A percentile compares a stretch with the other conserved stretches of the same genome.
These are phyloP conservation scores for Harpalus rufipes DNA, from an alignment of 2,888 invertebrate genomes.

Conservation along the genomic window DNA sequence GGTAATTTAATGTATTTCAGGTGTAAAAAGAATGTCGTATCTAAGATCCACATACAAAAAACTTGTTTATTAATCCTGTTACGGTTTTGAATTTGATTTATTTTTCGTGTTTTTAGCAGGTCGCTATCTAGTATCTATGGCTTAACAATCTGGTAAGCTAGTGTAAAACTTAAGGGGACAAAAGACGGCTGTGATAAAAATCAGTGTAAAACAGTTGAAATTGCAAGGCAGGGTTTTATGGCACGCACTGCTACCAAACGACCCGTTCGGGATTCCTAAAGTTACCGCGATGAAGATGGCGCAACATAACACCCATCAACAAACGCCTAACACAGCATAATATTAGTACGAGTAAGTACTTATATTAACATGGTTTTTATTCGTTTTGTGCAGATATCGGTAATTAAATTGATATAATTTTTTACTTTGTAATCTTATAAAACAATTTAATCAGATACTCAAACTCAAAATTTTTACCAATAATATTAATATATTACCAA, in stretches of 20 bases:
- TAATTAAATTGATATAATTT: too few relatives aligned
- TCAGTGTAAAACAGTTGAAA: constrained; percentile 47
- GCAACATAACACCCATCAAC: too few relatives aligned
- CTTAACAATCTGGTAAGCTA: constrained; percentile 34
- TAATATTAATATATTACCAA: too few relatives aligned
- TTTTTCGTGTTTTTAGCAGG: constrained; percentile 21
- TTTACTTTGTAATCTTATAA: too few relatives aligned
- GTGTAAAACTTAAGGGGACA: constrained; percentile 45
- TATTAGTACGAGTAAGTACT: too few relatives aligned
- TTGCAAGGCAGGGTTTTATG: constrained; percentile 14
- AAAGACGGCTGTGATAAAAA: constrained; percentile 37
- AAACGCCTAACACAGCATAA: too few relatives aligned
- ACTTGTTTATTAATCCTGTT: neutral
- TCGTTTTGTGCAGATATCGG: too few relatives aligned
- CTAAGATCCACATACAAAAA: neutral
- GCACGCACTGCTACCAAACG: constrained; percentile 37
- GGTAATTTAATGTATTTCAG: too few relatives aligned
- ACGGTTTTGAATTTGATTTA: neutral
- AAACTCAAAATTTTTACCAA: too few relatives aligned
- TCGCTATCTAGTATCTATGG: neutral
- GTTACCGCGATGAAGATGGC: neutral
- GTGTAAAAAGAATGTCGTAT: too few relatives aligned
- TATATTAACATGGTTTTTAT: too few relatives aligned
- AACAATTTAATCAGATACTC: too few relatives aligned
- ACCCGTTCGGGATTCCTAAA: neutral